These are phyloP conservation scores for Natrix natrix DNA, from an alignment of 2,797 vertebrate species.

Conservation along the genomic window DNA sequence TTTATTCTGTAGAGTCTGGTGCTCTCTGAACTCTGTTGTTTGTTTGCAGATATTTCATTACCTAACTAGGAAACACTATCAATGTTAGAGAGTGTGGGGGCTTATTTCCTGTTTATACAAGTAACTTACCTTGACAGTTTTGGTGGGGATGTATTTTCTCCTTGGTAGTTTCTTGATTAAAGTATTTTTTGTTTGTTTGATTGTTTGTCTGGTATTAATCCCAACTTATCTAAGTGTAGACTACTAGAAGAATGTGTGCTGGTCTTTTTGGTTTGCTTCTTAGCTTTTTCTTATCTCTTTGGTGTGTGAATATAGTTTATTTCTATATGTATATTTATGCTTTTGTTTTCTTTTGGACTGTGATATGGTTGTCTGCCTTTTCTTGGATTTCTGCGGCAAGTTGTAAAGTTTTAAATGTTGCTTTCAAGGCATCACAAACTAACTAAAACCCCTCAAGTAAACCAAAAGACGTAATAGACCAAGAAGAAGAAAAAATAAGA, in stretches of 20 bases:
- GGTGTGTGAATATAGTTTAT: not conserved
- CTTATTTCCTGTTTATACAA: not conserved
- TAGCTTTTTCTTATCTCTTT: not conserved
- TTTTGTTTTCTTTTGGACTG: not conserved
- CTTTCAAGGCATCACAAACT: not conserved
- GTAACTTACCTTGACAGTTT: not conserved
- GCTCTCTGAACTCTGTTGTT: not conserved
- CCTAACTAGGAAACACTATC: not conserved
- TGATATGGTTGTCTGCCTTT: not conserved
- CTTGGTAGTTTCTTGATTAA: not conserved
- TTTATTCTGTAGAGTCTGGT: not conserved
- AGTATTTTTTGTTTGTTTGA: not conserved
- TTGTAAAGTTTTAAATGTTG: not conserved
- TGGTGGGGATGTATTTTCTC: not conserved
- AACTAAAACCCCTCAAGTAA: not conserved
- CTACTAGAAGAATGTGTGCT: not conserved
- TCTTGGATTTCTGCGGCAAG: not conserved
- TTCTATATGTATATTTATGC: not conserved
- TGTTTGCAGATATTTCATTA: not conserved
- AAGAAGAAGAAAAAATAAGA: not conserved
- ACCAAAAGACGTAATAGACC: not conserved
- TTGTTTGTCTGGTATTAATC: not conserved
- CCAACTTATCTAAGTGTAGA: not conserved
- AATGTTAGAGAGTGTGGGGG: not conserved
- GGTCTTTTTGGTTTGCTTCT: not conserved